Conservation (phyloP, 2,888 invertebrate genomes). For the Lordiphosa fenestrarum region DNA sequence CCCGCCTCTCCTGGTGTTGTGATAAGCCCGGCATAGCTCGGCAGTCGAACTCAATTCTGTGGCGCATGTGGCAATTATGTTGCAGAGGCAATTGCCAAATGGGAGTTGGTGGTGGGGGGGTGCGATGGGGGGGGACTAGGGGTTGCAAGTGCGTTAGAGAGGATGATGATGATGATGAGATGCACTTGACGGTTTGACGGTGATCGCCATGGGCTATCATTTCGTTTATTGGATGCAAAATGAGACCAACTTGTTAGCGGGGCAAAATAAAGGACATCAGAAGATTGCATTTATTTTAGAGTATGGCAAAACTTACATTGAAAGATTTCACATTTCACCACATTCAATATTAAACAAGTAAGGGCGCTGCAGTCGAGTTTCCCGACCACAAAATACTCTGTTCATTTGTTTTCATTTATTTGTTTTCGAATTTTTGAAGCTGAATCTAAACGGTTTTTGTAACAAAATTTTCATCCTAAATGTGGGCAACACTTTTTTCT, state of each 20-base stretch:
- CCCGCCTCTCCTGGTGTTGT: constrained; percentile 25
- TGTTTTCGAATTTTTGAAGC: no score
- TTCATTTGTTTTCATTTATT: no score
- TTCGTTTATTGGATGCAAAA: constrained; percentile 48
- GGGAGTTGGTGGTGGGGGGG: neutral
- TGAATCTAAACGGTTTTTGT: no score
- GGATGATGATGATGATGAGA: constrained; percentile 17
- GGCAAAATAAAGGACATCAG: neutral
- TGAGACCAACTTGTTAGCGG: constrained; percentile 2
- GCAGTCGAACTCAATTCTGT: constrained; percentile 58
- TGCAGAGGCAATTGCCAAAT: constrained; percentile 17
- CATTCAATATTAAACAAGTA: no score
- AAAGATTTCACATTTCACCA: no score
- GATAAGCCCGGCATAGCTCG: constrained; percentile 45
- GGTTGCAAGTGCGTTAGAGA: constrained; percentile 16
- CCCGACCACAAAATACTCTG: no score
- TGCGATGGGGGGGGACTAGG: neutral
- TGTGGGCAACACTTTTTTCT: no score
- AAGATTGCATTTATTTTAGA: no score
- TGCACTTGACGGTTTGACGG: constrained; percentile 31
- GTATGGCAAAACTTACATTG: no score
- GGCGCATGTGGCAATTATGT: constrained; percentile 69
- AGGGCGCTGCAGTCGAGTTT: no score
- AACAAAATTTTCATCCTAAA: no score
- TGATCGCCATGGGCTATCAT: constrained; percentile 45